These are phyloP conservation scores for Sphinx pinastri DNA, from an alignment of 2,888 invertebrate genomes.

Conservation along the genomic window DNA sequence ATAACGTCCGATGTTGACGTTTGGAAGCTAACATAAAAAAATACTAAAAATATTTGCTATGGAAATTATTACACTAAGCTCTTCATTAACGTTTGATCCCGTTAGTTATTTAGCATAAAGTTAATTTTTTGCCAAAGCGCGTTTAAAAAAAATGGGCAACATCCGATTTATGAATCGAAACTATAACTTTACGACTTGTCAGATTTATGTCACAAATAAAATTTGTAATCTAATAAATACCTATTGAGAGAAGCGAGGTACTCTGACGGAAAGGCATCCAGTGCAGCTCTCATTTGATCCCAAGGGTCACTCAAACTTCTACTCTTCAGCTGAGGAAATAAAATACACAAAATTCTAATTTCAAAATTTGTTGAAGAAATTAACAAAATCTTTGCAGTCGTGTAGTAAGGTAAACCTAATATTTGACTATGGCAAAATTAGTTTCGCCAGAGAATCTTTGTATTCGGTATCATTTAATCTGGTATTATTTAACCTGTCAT, in stretches of 20 bases:
- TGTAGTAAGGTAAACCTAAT: neutral
- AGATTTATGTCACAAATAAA: neutral
- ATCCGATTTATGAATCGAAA: no score
- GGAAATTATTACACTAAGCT: neutral
- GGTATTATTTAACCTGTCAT: no score
- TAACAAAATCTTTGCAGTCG: neutral
- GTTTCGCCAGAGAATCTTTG: no score
- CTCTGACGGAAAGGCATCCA: slow-evolving; percentile 63
- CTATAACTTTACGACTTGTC: no score
- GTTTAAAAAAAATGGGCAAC: no score
- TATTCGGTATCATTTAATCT: no score
- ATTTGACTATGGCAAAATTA: no score
- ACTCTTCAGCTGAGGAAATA: slow-evolving; percentile 53
- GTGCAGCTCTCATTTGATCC: slow-evolving; percentile 58
- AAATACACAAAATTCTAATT: neutral
- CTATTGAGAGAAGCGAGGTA: slow-evolving; percentile 67
- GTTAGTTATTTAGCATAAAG: neutral
- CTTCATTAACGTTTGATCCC: neutral
- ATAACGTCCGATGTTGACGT: slow-evolving; percentile 45
- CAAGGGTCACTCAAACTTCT: slow-evolving; percentile 63
- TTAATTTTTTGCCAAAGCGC: no score
- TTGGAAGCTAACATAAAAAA: slow-evolving; percentile 46
- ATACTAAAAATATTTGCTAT: slow-evolving; percentile 1
- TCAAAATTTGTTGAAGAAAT: no score
- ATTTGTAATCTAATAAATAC: slow-evolving; percentile 39